Percentiles rank a stretch among this genome's conserved stretches.
phyloP scores from a whole-genome alignment of 1,140 invertebrate genomes.

The Ceratina japonica region DNA sequence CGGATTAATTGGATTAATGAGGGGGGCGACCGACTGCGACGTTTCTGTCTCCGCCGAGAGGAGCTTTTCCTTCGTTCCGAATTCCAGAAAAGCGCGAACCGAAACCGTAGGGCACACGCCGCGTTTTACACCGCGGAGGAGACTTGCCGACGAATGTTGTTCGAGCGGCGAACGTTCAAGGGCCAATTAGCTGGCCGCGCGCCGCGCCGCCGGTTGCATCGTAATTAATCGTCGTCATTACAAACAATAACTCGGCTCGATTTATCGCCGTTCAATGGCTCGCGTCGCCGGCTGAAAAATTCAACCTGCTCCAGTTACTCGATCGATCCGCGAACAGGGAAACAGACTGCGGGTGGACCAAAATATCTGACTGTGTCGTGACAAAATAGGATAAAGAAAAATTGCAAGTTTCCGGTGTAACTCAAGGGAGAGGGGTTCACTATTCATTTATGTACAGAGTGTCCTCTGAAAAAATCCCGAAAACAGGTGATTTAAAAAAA shows the following conservation, averaged over 20 bases:
- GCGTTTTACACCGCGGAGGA: background rate
- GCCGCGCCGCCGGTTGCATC: background rate
- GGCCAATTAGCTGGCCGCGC: slow-evolving; percentile 32
- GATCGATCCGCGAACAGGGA: slow-evolving; percentile 31
- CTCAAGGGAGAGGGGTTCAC: no score
- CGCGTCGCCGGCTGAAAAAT: slow-evolving; percentile 9
- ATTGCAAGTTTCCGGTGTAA: no score
- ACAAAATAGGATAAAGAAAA: no score
- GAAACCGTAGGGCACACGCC: background rate
- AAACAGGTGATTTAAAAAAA: no score
- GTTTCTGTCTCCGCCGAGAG: background rate
- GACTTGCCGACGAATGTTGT: background rate
- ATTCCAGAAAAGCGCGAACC: slow-evolving; percentile 12
- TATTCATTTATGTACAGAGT: no score
- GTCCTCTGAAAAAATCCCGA: no score
- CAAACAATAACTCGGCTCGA: background rate
- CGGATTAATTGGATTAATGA: slow-evolving; percentile 68
- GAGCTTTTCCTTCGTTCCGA: slow-evolving; percentile 9
- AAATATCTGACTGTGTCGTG: slow-evolving; percentile 8
- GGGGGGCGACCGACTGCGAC: slow-evolving; percentile 1
- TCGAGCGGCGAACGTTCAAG: background rate
- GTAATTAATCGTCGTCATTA: slow-evolving; percentile 20
- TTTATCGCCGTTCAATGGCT: background rate
- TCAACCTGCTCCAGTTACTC: slow-evolving; percentile 41
- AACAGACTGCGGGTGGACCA: background rate